These are phyloP conservation scores for Sipha maydis DNA, from an alignment of 2,888 invertebrate genomes.

Conservation along the genomic window DNA sequence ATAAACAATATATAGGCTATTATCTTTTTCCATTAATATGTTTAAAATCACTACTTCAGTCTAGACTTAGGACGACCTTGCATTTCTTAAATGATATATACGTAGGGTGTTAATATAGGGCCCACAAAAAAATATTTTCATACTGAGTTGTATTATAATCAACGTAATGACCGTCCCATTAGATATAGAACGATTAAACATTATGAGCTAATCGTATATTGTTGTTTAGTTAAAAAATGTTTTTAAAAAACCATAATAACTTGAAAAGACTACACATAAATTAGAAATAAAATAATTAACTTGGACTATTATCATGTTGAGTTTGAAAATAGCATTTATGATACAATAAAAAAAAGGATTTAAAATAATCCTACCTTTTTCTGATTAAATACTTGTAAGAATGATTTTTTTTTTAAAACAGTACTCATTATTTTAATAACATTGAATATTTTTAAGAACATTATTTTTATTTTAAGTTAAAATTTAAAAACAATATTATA, in stretches of 20 bases:
- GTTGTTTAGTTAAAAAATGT: background rate
- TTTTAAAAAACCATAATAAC: too few species aligned
- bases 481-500: too few species aligned
- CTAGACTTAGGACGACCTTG: background rate
- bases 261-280: too few species aligned
- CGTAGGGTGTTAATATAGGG: background rate
- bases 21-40: background rate
- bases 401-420: background rate
- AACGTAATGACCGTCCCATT: background rate
- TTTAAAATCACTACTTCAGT: background rate
- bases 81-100: background rate
- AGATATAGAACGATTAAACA: background rate
- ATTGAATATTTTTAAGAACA: background rate
- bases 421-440: background rate
- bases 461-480: too few species aligned
- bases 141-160: background rate
- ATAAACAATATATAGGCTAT: conserved; percentile 3
- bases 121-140: background rate
- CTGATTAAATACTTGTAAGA: too few species aligned
- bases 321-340: background rate
- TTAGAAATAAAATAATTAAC: too few species aligned
- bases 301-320: background rate
- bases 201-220: background rate
- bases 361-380: too few species aligned
- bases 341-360: too few species aligned